These are phyloP conservation scores for Steromphala cineraria DNA, from an alignment of 2,888 invertebrate genomes.

Conservation along the genomic window DNA sequence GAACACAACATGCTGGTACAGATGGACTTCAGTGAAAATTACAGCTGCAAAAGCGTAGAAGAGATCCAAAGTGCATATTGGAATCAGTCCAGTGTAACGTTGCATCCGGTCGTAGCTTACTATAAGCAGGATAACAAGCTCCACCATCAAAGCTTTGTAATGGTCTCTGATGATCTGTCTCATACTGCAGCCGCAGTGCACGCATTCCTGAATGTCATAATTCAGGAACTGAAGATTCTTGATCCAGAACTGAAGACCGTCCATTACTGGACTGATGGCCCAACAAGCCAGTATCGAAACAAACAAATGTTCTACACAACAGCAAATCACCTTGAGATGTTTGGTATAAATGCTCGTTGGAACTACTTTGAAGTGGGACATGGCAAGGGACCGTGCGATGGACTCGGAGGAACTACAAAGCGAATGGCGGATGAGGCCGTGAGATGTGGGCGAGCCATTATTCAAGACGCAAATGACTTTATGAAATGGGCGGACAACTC, in stretches of 20 bases:
- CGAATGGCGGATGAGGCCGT: slow-evolving; percentile 37
- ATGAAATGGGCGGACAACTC: no score
- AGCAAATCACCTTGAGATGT: no score
- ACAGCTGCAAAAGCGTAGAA: slow-evolving; percentile 31
- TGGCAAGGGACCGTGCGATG: no score
- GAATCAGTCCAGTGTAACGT: slow-evolving; percentile 26
- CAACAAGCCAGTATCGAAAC: slow-evolving; percentile 42
- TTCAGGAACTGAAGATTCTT: slow-evolving; percentile 20
- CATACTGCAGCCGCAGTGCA: slow-evolving; percentile 26
- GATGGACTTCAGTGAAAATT: slow-evolving; percentile 45
- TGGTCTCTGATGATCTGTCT: slow-evolving; percentile 30
- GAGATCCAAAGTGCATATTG: slow-evolving; percentile 42
- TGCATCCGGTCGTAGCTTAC: slow-evolving; percentile 22
- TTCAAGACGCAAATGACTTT: no score
- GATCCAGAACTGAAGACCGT: slow-evolving; percentile 7
- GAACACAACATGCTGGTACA: slow-evolving; percentile 35
- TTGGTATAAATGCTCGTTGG: slow-evolving; percentile 32
- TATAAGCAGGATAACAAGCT: background rate
- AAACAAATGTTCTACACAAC: no score
- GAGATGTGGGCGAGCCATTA: no score
- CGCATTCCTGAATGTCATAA: slow-evolving; percentile 25
- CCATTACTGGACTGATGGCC: slow-evolving; percentile 44
- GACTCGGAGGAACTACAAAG: slow-evolving; percentile 36
- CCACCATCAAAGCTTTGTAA: slow-evolving; percentile 32
- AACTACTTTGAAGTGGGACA: no score